These are phyloP conservation scores for Plecotus auritus DNA, from an alignment of 2,113 vertebrate genomes.

Conservation along the genomic window DNA sequence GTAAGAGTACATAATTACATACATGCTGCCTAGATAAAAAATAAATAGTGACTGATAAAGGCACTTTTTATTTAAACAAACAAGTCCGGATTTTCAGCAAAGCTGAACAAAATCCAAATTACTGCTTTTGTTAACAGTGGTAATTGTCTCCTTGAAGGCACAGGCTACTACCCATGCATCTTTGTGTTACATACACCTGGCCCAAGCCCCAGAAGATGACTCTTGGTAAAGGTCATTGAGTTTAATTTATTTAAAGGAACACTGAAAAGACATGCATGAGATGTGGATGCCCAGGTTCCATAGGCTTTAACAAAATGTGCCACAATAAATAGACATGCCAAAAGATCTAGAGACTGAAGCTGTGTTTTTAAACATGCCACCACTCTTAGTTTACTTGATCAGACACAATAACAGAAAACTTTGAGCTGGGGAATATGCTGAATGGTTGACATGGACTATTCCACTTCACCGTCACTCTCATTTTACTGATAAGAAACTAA, in stretches of 20 bases:
- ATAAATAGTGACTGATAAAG: not conserved
- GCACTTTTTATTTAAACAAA: slow-evolving; percentile 28
- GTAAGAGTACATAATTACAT: not conserved
- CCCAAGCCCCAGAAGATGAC: not conserved
- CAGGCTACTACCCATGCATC: slow-evolving; percentile 6
- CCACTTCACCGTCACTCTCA: not conserved
- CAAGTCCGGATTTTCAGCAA: not conserved
- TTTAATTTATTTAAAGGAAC: slow-evolving; percentile 7
- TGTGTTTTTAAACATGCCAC: not conserved
- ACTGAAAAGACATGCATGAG: not conserved
- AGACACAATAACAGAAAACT: not conserved
- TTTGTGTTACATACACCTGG: not conserved
- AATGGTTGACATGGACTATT: not conserved
- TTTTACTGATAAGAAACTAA: not conserved
- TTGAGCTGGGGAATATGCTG: not conserved
- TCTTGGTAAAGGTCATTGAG: slow-evolving; percentile 26
- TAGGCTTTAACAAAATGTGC: not conserved
- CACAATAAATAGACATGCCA: not conserved
- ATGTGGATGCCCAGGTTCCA: not conserved
- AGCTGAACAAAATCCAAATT: slow-evolving; percentile 17
- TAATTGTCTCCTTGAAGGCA: not conserved
- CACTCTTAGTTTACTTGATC: not conserved
- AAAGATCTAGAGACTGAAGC: not conserved
- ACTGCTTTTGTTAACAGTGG: not conserved
- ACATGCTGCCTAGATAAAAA: not conserved